Conservation (phyloP, 1,140 invertebrate species). For the Eufriesea mexicana region DNA sequence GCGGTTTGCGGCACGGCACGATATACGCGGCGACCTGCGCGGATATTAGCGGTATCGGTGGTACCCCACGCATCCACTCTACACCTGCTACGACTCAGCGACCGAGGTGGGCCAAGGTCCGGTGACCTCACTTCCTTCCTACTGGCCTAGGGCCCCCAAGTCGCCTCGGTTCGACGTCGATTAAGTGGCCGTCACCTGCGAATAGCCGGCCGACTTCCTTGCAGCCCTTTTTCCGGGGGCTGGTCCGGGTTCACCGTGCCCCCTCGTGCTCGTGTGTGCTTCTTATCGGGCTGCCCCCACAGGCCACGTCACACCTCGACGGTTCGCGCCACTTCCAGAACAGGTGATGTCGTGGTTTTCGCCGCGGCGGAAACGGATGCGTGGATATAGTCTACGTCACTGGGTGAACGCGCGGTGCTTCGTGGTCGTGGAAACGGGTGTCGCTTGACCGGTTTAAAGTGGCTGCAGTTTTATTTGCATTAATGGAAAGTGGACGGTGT, state of each 20-base stretch:
- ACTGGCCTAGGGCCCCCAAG: constrained; percentile 63
- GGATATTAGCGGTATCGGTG: constrained; percentile 57
- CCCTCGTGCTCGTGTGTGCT: constrained; percentile 27
- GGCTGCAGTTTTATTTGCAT: background rate
- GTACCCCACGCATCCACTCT: constrained; percentile 40
- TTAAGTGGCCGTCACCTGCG: constrained; percentile 67
- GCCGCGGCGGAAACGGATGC: constrained; percentile 61
- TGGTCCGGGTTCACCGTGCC: background rate
- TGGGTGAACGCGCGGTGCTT: constrained; percentile 4
- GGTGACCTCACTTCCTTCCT: constrained; percentile 75
- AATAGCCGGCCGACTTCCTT: constrained; percentile 53
- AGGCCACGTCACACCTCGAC: constrained; percentile 56
- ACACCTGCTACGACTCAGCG: constrained; percentile 63
- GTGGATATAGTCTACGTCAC: constrained; percentile 42
- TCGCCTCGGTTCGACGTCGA: constrained; percentile 49
- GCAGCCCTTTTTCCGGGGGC: constrained; percentile 56
- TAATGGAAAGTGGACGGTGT: background rate
- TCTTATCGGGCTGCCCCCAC: constrained; percentile 61
- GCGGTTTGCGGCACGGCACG: background rate
- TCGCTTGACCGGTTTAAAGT: background rate
- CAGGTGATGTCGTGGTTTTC: constrained; percentile 64
- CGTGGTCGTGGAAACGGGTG: background rate
- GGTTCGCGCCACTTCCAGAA: constrained; percentile 53
- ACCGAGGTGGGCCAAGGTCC: constrained; percentile 71
- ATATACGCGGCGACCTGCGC: background rate